Percentiles rank a stretch among this genome's conserved stretches.
Evolutionary conservation across 2,113 vertebrate genomes (phyloP).

Genomic region (Amazona guildingii): DNA sequence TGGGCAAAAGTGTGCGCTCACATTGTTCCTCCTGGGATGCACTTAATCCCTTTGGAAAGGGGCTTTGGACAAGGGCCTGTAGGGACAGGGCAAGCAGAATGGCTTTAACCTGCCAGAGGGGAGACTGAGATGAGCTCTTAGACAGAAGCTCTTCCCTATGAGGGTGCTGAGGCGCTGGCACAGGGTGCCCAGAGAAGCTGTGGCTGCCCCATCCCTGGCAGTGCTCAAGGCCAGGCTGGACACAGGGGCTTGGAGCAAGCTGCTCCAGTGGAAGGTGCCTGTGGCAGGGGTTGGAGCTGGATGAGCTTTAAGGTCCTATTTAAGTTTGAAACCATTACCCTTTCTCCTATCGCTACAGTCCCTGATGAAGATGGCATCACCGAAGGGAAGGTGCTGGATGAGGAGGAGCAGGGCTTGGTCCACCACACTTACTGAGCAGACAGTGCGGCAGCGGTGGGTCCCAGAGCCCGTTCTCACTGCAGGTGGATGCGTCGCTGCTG

Average conservation of each 20-base stretch:
- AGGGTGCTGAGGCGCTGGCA: background rate
- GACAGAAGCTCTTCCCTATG: background rate
- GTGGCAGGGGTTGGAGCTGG: rapidly evolving
- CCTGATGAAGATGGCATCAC: background rate
- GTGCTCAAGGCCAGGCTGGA: background rate
- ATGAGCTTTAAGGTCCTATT: background rate
- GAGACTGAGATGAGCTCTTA: background rate
- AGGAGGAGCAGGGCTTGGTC: rapidly evolving
- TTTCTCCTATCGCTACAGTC: background rate
- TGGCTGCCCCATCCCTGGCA: no score
- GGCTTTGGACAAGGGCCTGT: background rate
- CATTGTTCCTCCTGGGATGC: rapidly evolving
- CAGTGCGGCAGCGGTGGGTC: background rate
- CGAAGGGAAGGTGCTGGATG: background rate
- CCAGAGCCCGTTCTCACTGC: background rate
- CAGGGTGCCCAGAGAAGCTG: no score
- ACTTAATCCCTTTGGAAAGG: background rate
- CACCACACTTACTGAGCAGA: background rate
- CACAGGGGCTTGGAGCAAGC: background rate
- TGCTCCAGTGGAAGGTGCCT: background rate
- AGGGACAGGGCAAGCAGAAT: background rate
- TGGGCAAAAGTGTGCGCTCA: rapidly evolving
- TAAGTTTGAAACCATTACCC: background rate
- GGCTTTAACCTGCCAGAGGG: no score
- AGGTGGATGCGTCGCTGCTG: background rate